These are phyloP conservation scores for Drosophila subpulchrella DNA, from an alignment of 1,140 invertebrate species.

Conservation along the genomic window DNA sequence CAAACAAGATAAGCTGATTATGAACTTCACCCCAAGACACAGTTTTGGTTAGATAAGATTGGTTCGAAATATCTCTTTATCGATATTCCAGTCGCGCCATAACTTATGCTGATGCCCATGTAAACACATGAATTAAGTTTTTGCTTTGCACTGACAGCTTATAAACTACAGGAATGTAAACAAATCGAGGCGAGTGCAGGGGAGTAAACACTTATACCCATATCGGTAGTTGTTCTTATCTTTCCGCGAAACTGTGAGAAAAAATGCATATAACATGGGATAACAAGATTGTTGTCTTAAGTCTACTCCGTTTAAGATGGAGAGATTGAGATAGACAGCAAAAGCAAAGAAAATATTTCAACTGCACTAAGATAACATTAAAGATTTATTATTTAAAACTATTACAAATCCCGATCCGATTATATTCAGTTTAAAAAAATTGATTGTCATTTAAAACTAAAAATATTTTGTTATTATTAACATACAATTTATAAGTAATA, in stretches of 20 bases:
- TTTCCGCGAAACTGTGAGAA: constrained; percentile 10
- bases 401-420: too few species aligned
- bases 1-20: constrained; percentile 10
- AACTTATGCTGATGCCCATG: constrained; percentile 20
- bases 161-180: constrained; percentile 18
- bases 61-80: constrained; percentile 1
- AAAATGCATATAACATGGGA: not conserved
- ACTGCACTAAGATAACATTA: too few species aligned
- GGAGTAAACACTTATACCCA: constrained; percentile 3
- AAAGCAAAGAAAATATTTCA: not conserved
- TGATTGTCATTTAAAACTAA: too few species aligned
- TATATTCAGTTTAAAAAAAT: too few species aligned
- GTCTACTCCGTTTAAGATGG: not conserved
- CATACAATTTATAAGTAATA: too few species aligned
- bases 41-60: constrained; percentile 25
- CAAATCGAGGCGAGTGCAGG: constrained; percentile 16
- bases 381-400: too few species aligned
- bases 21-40: constrained; percentile 30
- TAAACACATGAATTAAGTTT: constrained; percentile 38
- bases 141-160: constrained; percentile 13
- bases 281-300: not conserved
- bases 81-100: constrained; percentile 20
- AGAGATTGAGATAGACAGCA: not conserved
- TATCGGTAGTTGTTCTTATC: constrained; percentile 22
- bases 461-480: too few species aligned